Evolutionary conservation across 2,888 invertebrate species (phyloP).

Genomic region (Ctena decussata): DNA sequence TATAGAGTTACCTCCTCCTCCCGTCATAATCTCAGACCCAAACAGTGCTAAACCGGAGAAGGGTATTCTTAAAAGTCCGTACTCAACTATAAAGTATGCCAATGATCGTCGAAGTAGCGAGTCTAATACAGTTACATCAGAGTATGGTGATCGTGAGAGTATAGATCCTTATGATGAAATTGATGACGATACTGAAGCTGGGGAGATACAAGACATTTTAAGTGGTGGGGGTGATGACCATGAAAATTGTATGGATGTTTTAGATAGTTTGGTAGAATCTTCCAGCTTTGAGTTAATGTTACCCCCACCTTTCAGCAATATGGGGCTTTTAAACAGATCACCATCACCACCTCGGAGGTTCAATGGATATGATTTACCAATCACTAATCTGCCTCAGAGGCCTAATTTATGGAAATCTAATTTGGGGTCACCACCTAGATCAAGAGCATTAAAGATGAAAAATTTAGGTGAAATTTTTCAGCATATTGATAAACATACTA

Average conservation of each 20-base stretch:
- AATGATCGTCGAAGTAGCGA: conserved; percentile 72
- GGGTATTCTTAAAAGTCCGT: conserved; percentile 82
- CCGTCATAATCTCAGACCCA: conserved; percentile 80
- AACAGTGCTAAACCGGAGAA: conserved; percentile 83
- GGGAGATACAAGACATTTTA: conserved; percentile 81
- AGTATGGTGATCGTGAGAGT: conserved; percentile 73
- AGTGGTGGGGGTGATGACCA: conserved; percentile 70
- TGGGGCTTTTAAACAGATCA: conserved; percentile 68
- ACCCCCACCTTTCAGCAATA: conserved; percentile 78
- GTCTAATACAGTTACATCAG: conserved; percentile 69
- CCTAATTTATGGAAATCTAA: conserved; percentile 78
- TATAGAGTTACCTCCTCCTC: conserved; percentile 82
- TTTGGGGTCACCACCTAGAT: conserved; percentile 80
- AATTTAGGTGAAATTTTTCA: conserved; percentile 79
- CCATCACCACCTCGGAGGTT: conserved; percentile 70
- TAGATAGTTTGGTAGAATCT: conserved; percentile 79
- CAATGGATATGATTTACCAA: conserved; percentile 67
- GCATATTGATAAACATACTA: conserved; percentile 77
- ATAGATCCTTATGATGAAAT: conserved; percentile 79
- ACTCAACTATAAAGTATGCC: conserved; percentile 62
- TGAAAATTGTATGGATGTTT: conserved; percentile 71
- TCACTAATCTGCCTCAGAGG: conserved; percentile 62
- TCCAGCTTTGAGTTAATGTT: conserved; percentile 81
- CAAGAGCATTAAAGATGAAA: conserved; percentile 76
- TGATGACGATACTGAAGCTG: conserved; percentile 79